Conservation (phyloP, 2,888 invertebrate species). For the Protodeltote pygarga region DNA sequence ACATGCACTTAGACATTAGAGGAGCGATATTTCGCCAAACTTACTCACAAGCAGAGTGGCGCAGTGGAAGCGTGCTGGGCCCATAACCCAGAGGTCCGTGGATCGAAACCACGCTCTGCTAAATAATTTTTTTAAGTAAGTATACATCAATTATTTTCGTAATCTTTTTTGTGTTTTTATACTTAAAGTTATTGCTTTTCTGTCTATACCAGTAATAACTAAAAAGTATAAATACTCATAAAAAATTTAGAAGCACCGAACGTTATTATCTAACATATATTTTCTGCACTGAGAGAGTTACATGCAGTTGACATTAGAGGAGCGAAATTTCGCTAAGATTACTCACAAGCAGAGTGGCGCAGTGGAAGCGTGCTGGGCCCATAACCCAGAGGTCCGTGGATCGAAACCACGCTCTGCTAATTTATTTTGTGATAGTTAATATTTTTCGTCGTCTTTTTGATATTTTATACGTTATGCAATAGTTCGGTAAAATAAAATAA, state of each 20-base stretch:
- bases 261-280: too few relatives aligned
- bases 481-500: neutral
- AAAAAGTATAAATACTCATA: too few relatives aligned
- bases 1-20: too few relatives aligned
- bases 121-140: constrained; percentile 44
- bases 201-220: too few relatives aligned
- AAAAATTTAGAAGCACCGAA: too few relatives aligned
- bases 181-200: too few relatives aligned
- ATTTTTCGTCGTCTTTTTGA: neutral
- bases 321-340: too few relatives aligned
- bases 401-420: constrained; percentile 94
- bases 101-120: constrained; percentile 94
- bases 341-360: constrained; percentile 94
- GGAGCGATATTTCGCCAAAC: neutral
- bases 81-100: constrained; percentile 96
- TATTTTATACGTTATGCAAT: neutral
- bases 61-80: constrained; percentile 94
- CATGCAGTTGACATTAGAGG: too few relatives aligned
- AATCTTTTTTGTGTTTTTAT: too few relatives aligned
- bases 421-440: too few relatives aligned
- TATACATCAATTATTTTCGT: too few relatives aligned
- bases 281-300: too few relatives aligned
- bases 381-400: constrained; percentile 96
- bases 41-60: constrained; percentile 89
- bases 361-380: constrained; percentile 94